Base-by-base conservation (phyloP, 2,113 vertebrate genomes). In the Dipodomys stephensi region DNA sequence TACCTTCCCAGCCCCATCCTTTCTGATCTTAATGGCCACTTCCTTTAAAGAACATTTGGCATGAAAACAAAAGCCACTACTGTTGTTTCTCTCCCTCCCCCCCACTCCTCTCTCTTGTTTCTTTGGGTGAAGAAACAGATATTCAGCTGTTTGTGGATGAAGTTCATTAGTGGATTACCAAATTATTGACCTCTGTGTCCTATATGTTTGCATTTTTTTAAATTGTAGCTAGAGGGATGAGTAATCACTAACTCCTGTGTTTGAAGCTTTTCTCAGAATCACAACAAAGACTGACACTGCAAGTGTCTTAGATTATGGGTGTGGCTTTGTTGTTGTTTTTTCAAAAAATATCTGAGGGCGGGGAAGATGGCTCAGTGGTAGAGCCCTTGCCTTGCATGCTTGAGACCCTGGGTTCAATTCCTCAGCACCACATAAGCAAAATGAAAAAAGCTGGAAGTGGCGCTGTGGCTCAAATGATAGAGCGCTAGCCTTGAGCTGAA, bases 241-340 rank as follows among this genome's bases (percentile, higher is more conserved):
- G 69, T 57, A 73, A 86, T 68, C 25, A 67, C 32, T 85, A 67
- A 88, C 20, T 87, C 4, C 27, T 83, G 12, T 11, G 10, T 90
- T 94, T 68, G 44, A 94, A 83, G 27, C n/a, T 69, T 96, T 76
- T 89, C 35, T 73, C 60, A 64, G 22, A 30, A 46, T 88, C 71
- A 44, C 27, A 53, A 84, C 67, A 28, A 90, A 94, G 62, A 90
- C 10, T 39, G 65, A 79, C n/a, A 78, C 6, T 85, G 9, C 25
- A 72, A 65, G 64, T 90, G 53, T 85, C 88, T 67, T 91, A 4
- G 8, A 20, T 65, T 92, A 6, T 87, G 18, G 19, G 53, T 11
- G 53, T 57, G 7, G 28, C 71, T 64, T 60, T 67, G 44, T 72
- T 73, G 15, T 67, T 73, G 15, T 67, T 82, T 78, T 62, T 22